Evolutionary conservation across 2,888 invertebrate genomes (phyloP).

Genomic region (Apodemia mormo): DNA sequence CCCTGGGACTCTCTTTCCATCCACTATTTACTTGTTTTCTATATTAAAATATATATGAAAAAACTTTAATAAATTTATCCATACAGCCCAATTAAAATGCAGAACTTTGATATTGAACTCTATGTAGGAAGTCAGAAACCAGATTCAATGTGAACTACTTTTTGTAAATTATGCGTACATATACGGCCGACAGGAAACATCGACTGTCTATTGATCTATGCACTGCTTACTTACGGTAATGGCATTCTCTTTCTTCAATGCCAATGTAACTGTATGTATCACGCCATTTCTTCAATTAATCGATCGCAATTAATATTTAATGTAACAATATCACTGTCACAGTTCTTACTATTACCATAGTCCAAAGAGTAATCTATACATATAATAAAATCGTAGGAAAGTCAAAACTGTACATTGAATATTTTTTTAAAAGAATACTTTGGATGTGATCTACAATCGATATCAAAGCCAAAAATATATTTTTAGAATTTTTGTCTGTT

Average conservation of each 20-base stretch:
- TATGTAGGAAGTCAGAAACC: conserved; percentile 44
- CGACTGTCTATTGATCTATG: conserved; percentile 13
- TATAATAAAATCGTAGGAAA: no score
- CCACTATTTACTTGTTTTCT: no score
- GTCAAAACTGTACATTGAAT: no score
- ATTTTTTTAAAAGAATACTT: no score
- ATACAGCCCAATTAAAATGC: neutral
- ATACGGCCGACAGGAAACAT: conserved; percentile 27
- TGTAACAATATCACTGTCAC: neutral
- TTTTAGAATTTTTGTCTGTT: no score
- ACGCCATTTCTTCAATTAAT: neutral
- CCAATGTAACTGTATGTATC: conserved; percentile 20
- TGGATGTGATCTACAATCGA: no score
- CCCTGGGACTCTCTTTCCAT: no score
- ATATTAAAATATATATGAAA: no score
- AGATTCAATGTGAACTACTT: conserved; percentile 53
- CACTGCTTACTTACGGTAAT: neutral
- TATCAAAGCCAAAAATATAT: no score
- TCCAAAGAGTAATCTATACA: no score
- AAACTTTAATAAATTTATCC: no score
- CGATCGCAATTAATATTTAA: neutral
- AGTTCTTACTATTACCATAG: neutral
- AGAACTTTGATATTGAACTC: conserved; percentile 26
- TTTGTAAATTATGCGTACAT: conserved; percentile 33
- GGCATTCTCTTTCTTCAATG: conserved; percentile 28